These are phyloP conservation scores for Aphrophora alni DNA, from an alignment of 2,888 invertebrate species.

Conservation along the genomic window DNA sequence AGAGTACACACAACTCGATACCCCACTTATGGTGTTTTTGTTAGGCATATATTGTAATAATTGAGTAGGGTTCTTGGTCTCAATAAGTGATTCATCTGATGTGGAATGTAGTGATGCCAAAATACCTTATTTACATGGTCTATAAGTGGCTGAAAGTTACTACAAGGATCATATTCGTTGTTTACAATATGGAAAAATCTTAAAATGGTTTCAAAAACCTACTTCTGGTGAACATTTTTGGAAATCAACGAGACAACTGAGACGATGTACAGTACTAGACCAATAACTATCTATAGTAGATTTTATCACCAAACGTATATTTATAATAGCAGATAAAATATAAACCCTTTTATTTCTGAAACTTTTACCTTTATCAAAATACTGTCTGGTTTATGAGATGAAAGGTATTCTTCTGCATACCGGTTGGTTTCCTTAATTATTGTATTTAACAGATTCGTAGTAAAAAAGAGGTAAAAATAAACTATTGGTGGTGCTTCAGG, in stretches of 20 bases:
- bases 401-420: neutral
- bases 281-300: neutral
- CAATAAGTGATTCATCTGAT: neutral
- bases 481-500: neutral
- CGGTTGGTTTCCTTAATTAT: neutral
- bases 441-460: neutral
- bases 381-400: neutral
- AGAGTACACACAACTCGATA: neutral
- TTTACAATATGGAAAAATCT: neutral
- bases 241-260: neutral
- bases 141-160: neutral
- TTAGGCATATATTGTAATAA: too few relatives aligned
- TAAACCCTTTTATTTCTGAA: neutral
- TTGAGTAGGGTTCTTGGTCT: too few relatives aligned
- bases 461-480: neutral
- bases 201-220: neutral
- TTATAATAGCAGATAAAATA: neutral
- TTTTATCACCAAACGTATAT: neutral
- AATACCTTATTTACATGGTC: neutral
- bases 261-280: too few relatives aligned
- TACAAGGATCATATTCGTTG: neutral
- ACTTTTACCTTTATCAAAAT: too few relatives aligned
- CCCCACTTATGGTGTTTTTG: slow-evolving; percentile 2
- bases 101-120: neutral
- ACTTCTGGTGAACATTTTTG: neutral